Evolutionary conservation across 2,113 vertebrate species (phyloP).

Genomic region (Hylia prasina): DNA sequence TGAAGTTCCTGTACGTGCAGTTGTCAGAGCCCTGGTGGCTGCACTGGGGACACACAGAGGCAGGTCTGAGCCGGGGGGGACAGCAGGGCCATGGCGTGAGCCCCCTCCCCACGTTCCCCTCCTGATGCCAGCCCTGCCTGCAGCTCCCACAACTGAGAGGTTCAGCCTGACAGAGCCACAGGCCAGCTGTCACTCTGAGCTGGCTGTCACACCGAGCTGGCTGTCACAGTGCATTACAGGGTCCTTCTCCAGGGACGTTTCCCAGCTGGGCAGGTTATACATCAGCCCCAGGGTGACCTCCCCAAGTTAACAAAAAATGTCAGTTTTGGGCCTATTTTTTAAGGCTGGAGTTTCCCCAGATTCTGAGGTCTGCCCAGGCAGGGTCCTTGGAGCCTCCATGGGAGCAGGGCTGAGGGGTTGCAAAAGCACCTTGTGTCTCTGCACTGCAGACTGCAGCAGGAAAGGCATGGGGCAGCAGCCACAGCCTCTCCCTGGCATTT

Average conservation of each 20-base stretch:
- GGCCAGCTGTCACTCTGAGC: background rate
- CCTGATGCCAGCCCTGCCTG: background rate
- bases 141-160: background rate
- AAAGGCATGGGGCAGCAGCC: background rate
- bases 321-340: background rate
- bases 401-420: background rate
- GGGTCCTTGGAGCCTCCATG: background rate
- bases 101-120: accelerated
- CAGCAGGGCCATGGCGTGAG: accelerated
- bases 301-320: background rate
- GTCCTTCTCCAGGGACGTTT: background rate
- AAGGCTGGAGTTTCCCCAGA: background rate
- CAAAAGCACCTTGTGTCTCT: background rate
- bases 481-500: background rate
- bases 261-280: background rate
- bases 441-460: background rate
- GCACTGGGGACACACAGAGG: slow-evolving; percentile 64
- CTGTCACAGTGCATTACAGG: background rate
- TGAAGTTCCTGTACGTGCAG: slow-evolving; percentile 77
- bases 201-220: background rate
- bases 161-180: accelerated
- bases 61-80: background rate
- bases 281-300: background rate
- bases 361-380: background rate
- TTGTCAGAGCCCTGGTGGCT: background rate